Conservation (phyloP, 2,113 vertebrate genomes). For the Vidua chalybeata region DNA sequence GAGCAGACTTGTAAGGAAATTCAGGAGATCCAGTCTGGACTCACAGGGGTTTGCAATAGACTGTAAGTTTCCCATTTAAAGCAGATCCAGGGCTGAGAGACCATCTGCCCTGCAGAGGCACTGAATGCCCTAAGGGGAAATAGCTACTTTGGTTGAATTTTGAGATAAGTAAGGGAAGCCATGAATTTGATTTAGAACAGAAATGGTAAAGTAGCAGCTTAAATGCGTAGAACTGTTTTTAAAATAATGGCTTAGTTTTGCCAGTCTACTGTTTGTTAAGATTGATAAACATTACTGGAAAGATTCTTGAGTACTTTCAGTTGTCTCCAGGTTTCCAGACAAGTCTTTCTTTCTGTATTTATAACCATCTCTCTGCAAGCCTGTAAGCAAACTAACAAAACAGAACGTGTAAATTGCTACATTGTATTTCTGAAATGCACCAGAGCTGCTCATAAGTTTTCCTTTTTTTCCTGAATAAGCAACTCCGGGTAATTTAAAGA, state of each 20-base stretch:
- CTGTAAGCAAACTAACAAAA: background rate
- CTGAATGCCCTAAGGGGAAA: background rate
- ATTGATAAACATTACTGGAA: background rate
- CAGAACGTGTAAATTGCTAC: background rate
- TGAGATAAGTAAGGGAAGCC: conserved; percentile 19
- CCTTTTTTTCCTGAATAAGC: background rate
- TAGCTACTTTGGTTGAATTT: conserved; percentile 13
- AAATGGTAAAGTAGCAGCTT: background rate
- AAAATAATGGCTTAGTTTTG: background rate
- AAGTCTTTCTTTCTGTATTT: background rate
- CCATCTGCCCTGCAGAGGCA: conserved; percentile 22
- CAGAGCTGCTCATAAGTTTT: background rate
- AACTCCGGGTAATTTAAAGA: conserved; percentile 6
- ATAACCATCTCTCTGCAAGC: background rate
- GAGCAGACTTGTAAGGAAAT: background rate
- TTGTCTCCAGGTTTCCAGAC: background rate
- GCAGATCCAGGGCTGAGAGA: background rate
- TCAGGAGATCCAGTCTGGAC: background rate
- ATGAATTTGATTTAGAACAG: conserved; percentile 43
- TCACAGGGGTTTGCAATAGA: background rate
- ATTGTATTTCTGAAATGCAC: background rate
- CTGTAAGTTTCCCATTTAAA: background rate
- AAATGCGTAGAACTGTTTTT: background rate
- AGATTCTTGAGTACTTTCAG: background rate
- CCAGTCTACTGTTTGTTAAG: background rate